phyloP scores from a whole-genome alignment of 2,888 invertebrate species.

The Trisateles emortualis region DNA sequence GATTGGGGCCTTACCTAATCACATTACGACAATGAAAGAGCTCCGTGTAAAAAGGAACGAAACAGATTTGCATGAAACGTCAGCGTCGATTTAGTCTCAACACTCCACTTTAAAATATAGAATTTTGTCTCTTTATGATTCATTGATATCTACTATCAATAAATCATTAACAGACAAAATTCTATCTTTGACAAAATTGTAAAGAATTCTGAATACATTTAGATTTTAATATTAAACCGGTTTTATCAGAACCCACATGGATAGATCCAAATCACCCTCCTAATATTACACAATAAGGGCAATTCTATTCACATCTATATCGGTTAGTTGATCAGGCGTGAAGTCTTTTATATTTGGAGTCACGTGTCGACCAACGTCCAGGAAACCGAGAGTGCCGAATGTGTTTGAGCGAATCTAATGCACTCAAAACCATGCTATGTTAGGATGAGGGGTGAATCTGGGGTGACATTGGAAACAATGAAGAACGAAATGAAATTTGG shows the following conservation, averaged over 20 bases:
- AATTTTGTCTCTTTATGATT: too few relatives aligned
- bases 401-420: constrained; percentile 84
- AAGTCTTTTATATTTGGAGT: constrained; percentile 83
- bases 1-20: constrained; percentile 78
- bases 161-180: constrained; percentile 51
- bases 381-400: constrained; percentile 77
- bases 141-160: too few relatives aligned
- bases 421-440: constrained; percentile 82
- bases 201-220: constrained; percentile 10
- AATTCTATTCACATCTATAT: constrained; percentile 83
- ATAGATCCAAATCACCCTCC: constrained; percentile 58
- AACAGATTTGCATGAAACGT: constrained; percentile 84
- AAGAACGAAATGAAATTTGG: constrained; percentile 59
- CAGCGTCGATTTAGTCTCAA: constrained; percentile 76
- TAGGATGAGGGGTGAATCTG: constrained; percentile 50
- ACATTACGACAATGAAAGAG: constrained; percentile 82
- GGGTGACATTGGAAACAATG: constrained; percentile 61
- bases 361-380: constrained; percentile 81
- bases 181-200: constrained; percentile 8
- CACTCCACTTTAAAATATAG: constrained; percentile 57
- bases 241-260: constrained; percentile 48
- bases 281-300: constrained; percentile 79
- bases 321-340: constrained; percentile 79
- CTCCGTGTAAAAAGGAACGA: constrained; percentile 77
- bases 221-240: constrained; percentile 40